Base-by-base conservation (phyloP, 2,113 vertebrate genomes). In the Brachyhypopomus gauderio region DNA sequence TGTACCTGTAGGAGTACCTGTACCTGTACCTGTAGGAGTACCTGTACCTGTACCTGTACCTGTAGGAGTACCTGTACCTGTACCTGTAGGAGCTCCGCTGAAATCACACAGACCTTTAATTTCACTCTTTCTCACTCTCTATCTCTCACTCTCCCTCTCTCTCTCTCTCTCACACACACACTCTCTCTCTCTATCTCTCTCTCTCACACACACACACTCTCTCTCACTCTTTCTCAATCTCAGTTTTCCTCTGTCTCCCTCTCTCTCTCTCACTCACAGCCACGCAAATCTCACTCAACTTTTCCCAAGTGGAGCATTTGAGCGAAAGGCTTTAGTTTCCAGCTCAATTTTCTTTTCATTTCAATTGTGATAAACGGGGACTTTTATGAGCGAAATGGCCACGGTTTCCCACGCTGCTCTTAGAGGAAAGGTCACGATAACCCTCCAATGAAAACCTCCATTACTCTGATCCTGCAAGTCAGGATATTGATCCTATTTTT, bases 1-100 rank as follows among this genome's bases (percentile, higher is more conserved):
- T n/a, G n/a, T n/a, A n/a, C n/a, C n/a, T n/a, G n/a, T n/a, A n/a
- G n/a, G n/a, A n/a, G n/a, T n/a, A n/a, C n/a, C n/a, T n/a, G n/a
- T n/a, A n/a, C n/a, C 52, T 63, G 58, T 69, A 80, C 70, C 69
- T 73, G 59, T 73, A 66, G 60, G 41, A 66, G 58, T 38, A 27
- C 3, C 16, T 58, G 45, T 74, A 80, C 64, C 19, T 63, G 25
- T 56, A 58, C 8, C 72, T n/a, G n/a, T n/a, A n/a, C n/a, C n/a
- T n/a, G n/a, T n/a, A n/a, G n/a, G n/a, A n/a, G n/a, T n/a, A n/a
- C n/a, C n/a, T n/a, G n/a, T n/a, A n/a, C n/a, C n/a, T n/a, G n/a
- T n/a, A n/a, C n/a, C n/a, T n/a, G n/a, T n/a, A n/a, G n/a, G n/a
- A n/a, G n/a, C 19, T 52, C 27, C 6, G 78, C 66, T 41, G 55